Percentiles rank a stretch among this genome's conserved stretches.
Conservation (phyloP, 2,797 vertebrate species). For the Sylvilagus floridanus region DNA sequence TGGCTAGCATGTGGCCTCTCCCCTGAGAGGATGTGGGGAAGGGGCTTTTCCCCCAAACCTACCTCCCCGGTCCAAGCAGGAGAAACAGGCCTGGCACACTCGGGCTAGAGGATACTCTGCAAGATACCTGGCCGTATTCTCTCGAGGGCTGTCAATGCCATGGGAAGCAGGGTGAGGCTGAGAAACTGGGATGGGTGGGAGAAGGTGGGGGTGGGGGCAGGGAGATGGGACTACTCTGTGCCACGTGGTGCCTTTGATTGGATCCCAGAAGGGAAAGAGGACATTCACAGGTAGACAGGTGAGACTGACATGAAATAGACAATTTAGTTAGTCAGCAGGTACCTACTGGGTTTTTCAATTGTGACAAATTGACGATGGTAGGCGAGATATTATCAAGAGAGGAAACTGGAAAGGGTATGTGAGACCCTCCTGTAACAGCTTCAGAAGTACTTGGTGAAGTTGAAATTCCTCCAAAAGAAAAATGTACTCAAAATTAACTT, state of each 20-base stretch:
- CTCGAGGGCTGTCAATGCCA: neutral
- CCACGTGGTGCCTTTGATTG: rapidly evolving
- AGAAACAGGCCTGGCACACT: neutral
- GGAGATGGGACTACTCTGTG: rapidly evolving
- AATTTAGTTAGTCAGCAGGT: neutral
- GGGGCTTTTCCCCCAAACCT: neutral
- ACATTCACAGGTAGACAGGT: neutral
- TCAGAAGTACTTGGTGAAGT: neutral
- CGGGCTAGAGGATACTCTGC: neutral
- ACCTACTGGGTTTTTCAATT: neutral
- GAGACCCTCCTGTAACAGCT: neutral
- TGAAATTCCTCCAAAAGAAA: neutral
- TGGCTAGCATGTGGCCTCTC: rapidly evolving
- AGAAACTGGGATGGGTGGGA: neutral
- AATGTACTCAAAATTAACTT: neutral
- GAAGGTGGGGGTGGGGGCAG: neutral
- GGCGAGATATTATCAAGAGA: neutral
- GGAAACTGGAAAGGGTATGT: no score
- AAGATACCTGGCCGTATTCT: neutral
- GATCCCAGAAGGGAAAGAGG: neutral
- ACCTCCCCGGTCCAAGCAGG: no score
- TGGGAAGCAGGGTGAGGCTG: neutral
- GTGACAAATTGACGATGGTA: neutral
- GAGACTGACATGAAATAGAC: neutral
- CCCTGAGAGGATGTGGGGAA: neutral